phyloP scores from a whole-genome alignment of 2,888 invertebrate genomes.

The Ectemnius cavifrons region DNA sequence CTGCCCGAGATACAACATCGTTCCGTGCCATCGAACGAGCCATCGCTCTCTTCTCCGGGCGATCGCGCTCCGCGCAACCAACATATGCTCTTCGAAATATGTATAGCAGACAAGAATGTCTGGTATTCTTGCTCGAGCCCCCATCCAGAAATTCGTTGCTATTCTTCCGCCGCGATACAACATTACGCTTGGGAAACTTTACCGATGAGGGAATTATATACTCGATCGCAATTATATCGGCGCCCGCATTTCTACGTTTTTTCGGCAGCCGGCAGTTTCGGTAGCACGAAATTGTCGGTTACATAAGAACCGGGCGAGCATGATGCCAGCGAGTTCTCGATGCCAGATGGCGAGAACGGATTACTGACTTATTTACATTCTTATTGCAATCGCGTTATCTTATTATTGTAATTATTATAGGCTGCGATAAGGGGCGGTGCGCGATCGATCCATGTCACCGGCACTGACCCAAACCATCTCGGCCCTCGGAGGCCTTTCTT shows the following conservation, averaged over 20 bases:
- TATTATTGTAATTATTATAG: conserved; percentile 58
- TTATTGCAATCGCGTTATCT: conserved; percentile 55
- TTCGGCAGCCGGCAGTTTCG: not conserved
- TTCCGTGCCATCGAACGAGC: conserved; percentile 25
- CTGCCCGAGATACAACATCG: conserved; percentile 28
- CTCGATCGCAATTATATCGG: not conserved
- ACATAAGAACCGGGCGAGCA: conserved; percentile 29
- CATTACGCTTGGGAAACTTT: not conserved
- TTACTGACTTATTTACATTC: conserved; percentile 57
- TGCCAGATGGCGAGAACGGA: conserved; percentile 22
- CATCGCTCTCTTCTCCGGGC: not conserved
- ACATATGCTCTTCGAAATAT: not conserved
- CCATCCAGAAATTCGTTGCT: not conserved
- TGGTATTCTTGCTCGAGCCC: not conserved
- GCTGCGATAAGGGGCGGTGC: conserved; percentile 36
- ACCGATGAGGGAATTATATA: not conserved
- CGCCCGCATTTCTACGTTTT: not conserved
- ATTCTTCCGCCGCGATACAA: not conserved
- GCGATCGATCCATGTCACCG: conserved; percentile 47
- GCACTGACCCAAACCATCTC: conserved; percentile 55
- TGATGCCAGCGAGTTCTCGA: conserved; percentile 13
- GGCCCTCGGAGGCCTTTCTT: conserved; percentile 28
- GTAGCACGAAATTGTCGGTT: conserved; percentile 12
- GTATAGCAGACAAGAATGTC: not conserved
- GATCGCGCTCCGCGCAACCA: not conserved